Evolutionary conservation across 2,797 vertebrate genomes (phyloP).

Genomic region (Anas capensis): DNA sequence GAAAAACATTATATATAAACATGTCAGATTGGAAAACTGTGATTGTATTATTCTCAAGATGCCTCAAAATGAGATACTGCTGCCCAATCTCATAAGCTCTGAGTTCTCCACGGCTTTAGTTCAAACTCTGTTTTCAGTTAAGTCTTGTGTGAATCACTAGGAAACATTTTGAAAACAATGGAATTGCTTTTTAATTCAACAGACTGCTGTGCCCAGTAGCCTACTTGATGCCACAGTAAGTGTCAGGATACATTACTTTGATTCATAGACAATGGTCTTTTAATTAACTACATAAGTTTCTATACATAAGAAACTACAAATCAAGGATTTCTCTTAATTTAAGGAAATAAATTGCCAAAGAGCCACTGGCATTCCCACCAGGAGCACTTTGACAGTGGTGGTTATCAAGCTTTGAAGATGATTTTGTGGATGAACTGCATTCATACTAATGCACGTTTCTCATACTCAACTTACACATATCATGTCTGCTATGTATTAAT

Average conservation of each 20-base stretch:
- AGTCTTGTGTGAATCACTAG: background rate
- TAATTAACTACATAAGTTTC: background rate
- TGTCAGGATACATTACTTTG: background rate
- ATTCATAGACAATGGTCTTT: background rate
- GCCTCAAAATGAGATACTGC: background rate
- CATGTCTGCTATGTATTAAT: background rate
- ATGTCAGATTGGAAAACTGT: background rate
- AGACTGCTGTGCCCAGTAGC: background rate
- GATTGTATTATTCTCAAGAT: background rate
- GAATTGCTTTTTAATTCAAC: background rate
- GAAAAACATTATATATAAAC: background rate
- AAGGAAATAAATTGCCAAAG: background rate
- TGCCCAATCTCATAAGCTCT: background rate
- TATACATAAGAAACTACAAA: background rate
- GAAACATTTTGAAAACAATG: background rate
- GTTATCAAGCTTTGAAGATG: background rate
- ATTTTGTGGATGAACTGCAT: background rate
- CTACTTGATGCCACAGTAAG: background rate
- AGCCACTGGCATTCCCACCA: background rate
- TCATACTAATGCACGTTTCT: background rate
- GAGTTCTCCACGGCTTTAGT: background rate
- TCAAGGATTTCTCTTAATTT: background rate
- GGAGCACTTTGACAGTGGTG: background rate
- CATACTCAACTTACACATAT: background rate
- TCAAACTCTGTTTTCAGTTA: background rate